These are phyloP conservation scores for Pseudotriccus pelzelni DNA, from an alignment of 2,797 vertebrate species.

Conservation along the genomic window DNA sequence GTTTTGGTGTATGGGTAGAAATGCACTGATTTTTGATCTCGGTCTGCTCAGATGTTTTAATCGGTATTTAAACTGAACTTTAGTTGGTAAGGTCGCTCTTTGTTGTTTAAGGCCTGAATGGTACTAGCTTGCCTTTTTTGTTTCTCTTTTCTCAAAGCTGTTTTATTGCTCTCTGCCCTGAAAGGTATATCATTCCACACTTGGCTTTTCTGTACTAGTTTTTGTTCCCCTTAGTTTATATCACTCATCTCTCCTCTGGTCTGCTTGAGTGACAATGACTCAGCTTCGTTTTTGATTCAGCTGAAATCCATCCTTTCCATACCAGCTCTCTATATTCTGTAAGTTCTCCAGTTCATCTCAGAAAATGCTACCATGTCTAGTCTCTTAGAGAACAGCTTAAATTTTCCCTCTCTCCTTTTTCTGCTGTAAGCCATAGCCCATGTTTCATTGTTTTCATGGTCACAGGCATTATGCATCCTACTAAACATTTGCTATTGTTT, in stretches of 20 bases:
- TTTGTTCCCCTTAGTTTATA: neutral
- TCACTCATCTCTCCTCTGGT: neutral
- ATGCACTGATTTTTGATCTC: neutral
- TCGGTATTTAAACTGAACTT: neutral
- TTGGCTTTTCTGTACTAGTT: neutral
- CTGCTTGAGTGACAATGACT: neutral
- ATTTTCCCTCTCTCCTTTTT: neutral
- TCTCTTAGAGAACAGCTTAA: neutral
- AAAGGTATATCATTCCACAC: neutral
- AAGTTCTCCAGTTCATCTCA: neutral
- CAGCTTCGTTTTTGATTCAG: neutral
- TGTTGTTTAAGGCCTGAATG: neutral
- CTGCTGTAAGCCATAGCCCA: neutral
- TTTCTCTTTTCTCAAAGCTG: neutral
- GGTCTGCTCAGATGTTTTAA: neutral
- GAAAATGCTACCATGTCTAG: neutral
- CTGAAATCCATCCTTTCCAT: neutral
- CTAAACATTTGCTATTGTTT: neutral
- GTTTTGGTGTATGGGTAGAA: neutral
- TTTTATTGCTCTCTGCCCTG: neutral
- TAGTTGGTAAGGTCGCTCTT: neutral
- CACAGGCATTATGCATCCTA: neutral
- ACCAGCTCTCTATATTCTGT: neutral
- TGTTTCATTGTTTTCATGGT: neutral
- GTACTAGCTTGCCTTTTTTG: neutral